These are phyloP conservation scores for Epicauta chinensis DNA, from an alignment of 1,140 invertebrate species.

Conservation along the genomic window DNA sequence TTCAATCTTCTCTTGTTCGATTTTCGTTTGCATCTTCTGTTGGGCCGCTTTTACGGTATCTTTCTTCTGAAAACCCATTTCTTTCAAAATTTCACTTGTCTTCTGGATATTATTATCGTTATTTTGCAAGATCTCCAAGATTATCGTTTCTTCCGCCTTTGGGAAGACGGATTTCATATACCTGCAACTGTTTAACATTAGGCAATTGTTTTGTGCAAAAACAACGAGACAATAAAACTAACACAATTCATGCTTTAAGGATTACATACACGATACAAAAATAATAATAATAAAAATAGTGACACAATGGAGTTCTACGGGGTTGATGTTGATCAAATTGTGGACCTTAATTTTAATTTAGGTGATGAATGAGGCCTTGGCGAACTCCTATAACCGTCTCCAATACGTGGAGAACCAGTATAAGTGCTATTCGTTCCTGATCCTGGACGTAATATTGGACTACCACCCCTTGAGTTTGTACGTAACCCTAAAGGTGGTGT, in stretches of 20 bases:
- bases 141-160: conserved; percentile 82
- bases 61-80: conserved; percentile 75
- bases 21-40: conserved; percentile 39
- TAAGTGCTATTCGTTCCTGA: conserved; percentile 48
- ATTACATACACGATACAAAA: not conserved
- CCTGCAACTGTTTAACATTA: conserved; percentile 47
- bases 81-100: conserved; percentile 69
- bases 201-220: not conserved
- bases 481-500: conserved; percentile 38
- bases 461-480: conserved; percentile 41
- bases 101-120: conserved; percentile 85
- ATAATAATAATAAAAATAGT: not conserved
- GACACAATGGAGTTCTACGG: not conserved
- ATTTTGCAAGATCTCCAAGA: conserved; percentile 74
- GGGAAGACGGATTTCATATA: conserved; percentile 88
- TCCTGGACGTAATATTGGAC: conserved; percentile 35
- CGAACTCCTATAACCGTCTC: conserved; percentile 46
- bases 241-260: not conserved
- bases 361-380: conserved; percentile 70
- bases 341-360: conserved; percentile 84
- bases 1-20: conserved; percentile 45
- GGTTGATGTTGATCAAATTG: not conserved
- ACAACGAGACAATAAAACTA: not conserved
- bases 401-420: conserved; percentile 48
- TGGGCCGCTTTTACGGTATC: conserved; percentile 51